Conservation (phyloP, 2,797 vertebrate species). For the Peromyscus aztecus region DNA sequence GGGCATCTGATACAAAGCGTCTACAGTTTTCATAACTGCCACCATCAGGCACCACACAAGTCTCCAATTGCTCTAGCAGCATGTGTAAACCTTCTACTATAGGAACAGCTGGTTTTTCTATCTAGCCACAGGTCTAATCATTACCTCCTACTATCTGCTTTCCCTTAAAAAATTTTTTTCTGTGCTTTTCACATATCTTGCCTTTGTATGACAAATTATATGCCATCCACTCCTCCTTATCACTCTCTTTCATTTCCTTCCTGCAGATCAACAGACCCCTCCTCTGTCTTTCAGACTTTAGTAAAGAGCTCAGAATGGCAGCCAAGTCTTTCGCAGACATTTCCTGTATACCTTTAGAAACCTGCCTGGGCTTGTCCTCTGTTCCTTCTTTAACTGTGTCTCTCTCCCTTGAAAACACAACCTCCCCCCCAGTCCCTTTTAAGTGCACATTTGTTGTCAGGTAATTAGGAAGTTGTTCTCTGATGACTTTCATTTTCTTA, state of each 20-base stretch:
- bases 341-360: not conserved
- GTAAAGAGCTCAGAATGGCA: not conserved
- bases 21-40: not conserved
- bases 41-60: not conserved
- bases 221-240: not conserved
- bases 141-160: not conserved
- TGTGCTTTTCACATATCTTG: not conserved
- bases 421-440: not conserved
- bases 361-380: not conserved
- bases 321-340: not conserved
- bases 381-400: conserved; percentile 4
- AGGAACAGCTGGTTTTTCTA: not conserved
- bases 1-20: not conserved
- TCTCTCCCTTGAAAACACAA: not conserved
- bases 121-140: not conserved
- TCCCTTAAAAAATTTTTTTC: not conserved
- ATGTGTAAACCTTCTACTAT: not conserved
- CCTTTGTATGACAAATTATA: not conserved
- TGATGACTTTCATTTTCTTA: conserved; percentile 37
- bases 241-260: not conserved
- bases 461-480: not conserved
- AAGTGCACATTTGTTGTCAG: not conserved
- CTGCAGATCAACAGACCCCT: not conserved
- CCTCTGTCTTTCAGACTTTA: conserved; percentile 6
- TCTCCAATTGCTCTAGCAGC: not conserved